phyloP scores from a whole-genome alignment of 1,140 invertebrate species.

The Calosoma granatense region DNA sequence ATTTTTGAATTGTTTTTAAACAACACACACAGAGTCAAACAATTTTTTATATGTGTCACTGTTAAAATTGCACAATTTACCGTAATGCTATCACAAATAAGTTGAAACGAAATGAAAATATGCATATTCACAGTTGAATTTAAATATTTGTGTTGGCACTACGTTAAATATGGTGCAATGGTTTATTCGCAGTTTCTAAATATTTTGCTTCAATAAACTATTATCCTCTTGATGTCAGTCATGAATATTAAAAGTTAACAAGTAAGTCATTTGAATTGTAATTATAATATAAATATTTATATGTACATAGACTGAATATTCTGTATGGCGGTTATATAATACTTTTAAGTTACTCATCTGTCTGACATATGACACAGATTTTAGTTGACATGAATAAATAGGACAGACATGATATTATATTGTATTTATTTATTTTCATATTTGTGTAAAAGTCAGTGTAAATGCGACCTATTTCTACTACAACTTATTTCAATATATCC shows the following conservation, averaged over 20 bases:
- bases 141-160: too few relatives aligned
- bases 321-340: not conserved
- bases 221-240: not conserved
- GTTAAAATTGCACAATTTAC: not conserved
- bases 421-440: too few relatives aligned
- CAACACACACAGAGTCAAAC: not conserved
- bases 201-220: not conserved
- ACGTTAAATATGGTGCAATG: not conserved
- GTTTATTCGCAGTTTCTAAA: not conserved
- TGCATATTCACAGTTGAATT: too few relatives aligned
- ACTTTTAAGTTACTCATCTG: not conserved
- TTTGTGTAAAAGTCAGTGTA: too few relatives aligned
- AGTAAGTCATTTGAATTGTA: not conserved
- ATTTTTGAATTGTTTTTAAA: slow-evolving; percentile 1
- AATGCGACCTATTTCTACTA: too few relatives aligned
- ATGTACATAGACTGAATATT: not conserved
- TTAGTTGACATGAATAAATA: too few relatives aligned
- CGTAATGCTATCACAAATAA: not conserved
- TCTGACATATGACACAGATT: too few relatives aligned
- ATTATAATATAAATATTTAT: not conserved
- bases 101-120: too few relatives aligned
- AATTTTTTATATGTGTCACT: not conserved
- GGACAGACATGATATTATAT: too few relatives aligned
- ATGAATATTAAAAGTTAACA: too few relatives aligned
- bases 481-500: too few relatives aligned